phyloP scores from a whole-genome alignment of 2,113 vertebrate genomes.

The Carassius auratus region DNA sequence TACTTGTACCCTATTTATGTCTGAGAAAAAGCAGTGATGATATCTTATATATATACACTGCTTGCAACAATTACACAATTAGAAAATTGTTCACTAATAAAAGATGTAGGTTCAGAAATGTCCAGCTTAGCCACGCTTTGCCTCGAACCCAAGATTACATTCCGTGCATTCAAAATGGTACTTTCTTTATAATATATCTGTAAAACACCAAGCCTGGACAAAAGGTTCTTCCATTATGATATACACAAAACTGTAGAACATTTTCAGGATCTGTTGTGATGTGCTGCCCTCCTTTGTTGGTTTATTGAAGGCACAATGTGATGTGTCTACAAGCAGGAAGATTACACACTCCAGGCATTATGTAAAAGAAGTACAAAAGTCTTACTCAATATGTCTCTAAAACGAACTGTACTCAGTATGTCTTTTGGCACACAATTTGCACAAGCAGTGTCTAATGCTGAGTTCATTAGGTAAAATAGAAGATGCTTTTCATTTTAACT shows the following conservation, averaged over 20 bases:
- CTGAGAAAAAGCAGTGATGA: no score
- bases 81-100: neutral
- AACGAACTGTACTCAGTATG: neutral
- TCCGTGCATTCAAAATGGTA: neutral
- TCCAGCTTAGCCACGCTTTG: neutral
- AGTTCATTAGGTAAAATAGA: neutral
- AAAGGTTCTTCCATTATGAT: neutral
- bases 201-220: neutral
- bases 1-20: no score
- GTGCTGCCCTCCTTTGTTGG: constrained; percentile 42
- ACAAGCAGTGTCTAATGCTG: neutral
- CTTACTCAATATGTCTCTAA: neutral
- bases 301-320: neutral
- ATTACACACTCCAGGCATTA: neutral
- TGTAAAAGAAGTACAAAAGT: neutral
- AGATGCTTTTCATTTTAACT: neutral
- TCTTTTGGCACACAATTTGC: neutral
- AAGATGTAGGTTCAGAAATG: neutral
- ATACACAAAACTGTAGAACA: neutral
- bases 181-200: neutral
- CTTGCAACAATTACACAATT: no score
- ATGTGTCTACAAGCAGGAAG: neutral
- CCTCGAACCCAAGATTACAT: neutral
- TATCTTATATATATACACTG: no score
- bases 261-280: neutral